phyloP scores from a whole-genome alignment of 2,797 vertebrate species.

The Rhabdophis nuchalis region DNA sequence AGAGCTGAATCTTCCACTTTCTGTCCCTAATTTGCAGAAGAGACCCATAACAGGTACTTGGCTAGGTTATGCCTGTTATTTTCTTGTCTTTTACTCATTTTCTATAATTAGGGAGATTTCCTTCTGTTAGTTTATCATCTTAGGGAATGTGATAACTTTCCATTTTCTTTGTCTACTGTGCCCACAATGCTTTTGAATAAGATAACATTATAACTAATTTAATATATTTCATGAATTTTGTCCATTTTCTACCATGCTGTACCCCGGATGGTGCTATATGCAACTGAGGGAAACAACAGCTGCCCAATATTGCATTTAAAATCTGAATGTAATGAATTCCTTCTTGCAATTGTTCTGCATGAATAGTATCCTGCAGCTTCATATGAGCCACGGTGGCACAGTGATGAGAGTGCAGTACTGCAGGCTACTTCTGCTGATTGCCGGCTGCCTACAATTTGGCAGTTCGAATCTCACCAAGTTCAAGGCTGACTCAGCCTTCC shows the following conservation, averaged over 20 bases:
- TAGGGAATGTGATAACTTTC: neutral
- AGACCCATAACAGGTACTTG: neutral
- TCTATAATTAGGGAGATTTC: neutral
- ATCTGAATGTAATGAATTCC: neutral
- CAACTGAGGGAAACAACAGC: neutral
- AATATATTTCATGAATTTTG: neutral
- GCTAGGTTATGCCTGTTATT: neutral
- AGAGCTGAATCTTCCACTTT: neutral
- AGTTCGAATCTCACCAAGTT: too few species aligned
- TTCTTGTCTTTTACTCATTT: neutral
- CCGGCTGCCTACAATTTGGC: too few species aligned
- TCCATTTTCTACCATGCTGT: neutral
- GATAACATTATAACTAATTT: neutral
- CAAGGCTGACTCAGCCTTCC: too few species aligned
- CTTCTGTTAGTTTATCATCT: neutral
- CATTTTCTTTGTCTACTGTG: neutral
- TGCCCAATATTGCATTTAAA: conserved; percentile 8
- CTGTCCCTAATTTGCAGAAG: neutral
- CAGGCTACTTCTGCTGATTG: too few species aligned
- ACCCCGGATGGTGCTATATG: neutral
- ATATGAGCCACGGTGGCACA: too few species aligned
- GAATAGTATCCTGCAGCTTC: neutral
- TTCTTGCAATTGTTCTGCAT: neutral
- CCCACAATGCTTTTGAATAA: neutral
- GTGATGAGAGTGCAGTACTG: too few species aligned